phyloP scores from a whole-genome alignment of 2,888 invertebrate genomes.

The Yponomeuta plumbellus region DNA sequence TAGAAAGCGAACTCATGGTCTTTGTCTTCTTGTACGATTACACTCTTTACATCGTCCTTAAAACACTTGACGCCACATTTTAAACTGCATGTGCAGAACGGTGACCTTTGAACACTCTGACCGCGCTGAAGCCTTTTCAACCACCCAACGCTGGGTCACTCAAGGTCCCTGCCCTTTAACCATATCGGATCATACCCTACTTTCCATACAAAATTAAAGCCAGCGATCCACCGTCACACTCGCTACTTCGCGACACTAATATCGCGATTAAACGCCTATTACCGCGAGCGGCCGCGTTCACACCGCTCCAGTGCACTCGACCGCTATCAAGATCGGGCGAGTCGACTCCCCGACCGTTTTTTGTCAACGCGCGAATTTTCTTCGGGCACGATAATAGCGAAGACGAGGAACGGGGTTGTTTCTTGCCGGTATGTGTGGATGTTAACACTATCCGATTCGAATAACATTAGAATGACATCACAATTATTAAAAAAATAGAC shows the following conservation, averaged over 20 bases:
- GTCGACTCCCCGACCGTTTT: constrained; percentile 4
- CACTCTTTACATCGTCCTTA: no score
- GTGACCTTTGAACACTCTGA: no score
- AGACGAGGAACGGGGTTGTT: not conserved
- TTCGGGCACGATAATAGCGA: not conserved
- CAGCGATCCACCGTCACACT: not conserved
- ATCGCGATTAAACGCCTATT: not conserved
- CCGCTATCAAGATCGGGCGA: constrained; percentile 9
- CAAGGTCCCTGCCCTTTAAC: no score
- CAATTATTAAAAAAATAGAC: no score
- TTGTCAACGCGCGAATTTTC: not conserved
- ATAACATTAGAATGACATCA: not conserved
- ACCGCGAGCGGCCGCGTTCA: constrained; percentile 3
- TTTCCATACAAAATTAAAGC: no score
- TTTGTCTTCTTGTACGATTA: no score
- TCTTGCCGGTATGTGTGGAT: not conserved
- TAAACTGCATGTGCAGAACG: no score
- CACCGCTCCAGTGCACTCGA: constrained; percentile 12
- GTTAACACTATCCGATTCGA: not conserved
- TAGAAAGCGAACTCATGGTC: no score
- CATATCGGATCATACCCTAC: no score
- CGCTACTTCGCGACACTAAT: not conserved
- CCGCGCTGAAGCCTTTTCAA: no score
- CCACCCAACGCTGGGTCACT: no score
- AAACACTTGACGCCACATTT: no score